Percentiles rank a stretch among this genome's conserved stretches.
Evolutionary conservation across 2,797 vertebrate genomes (phyloP).

Genomic region (Philypnodon macrostomus): DNA sequence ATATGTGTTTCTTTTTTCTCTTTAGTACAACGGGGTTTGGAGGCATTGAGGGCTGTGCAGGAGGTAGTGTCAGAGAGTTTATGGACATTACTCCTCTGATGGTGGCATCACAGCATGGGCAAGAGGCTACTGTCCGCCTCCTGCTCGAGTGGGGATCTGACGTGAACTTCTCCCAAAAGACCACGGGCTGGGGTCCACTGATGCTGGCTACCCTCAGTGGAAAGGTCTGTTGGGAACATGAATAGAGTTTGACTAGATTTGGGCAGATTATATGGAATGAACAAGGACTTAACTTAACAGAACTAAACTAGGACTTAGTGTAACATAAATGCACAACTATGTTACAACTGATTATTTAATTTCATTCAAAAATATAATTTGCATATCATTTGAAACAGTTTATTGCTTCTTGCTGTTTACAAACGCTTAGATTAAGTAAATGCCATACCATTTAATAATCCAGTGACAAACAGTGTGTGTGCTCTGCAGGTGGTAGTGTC

Average conservation of each 20-base stretch:
- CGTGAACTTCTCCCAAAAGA: slow-evolving; percentile 81
- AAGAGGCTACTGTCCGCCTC: slow-evolving; percentile 82
- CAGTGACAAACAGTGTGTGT: too few relatives aligned
- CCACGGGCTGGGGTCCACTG: slow-evolving; percentile 89
- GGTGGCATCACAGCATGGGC: slow-evolving; percentile 87
- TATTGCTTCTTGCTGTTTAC: too few relatives aligned
- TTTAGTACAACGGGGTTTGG: slow-evolving; percentile 50
- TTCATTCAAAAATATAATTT: too few relatives aligned
- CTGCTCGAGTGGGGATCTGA: slow-evolving; percentile 94
- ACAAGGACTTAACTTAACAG: too few relatives aligned
- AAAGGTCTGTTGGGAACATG: slow-evolving; percentile 37
- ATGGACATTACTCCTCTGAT: slow-evolving; percentile 88
- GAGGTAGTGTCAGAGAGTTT: slow-evolving; percentile 59
- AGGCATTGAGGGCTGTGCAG: slow-evolving; percentile 45
- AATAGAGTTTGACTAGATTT: background rate
- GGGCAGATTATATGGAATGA: background rate
- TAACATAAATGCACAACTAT: too few relatives aligned
- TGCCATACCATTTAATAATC: too few relatives aligned
- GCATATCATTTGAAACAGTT: too few relatives aligned
- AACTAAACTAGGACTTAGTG: too few relatives aligned
- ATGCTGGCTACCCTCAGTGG: slow-evolving; percentile 88
- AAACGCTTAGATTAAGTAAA: too few relatives aligned
- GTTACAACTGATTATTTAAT: too few relatives aligned
- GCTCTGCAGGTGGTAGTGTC: slow-evolving; percentile 76
- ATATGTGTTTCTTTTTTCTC: background rate